Evolutionary conservation across 1,140 invertebrate genomes (phyloP).

Genomic region (Drosophila triauraria): DNA sequence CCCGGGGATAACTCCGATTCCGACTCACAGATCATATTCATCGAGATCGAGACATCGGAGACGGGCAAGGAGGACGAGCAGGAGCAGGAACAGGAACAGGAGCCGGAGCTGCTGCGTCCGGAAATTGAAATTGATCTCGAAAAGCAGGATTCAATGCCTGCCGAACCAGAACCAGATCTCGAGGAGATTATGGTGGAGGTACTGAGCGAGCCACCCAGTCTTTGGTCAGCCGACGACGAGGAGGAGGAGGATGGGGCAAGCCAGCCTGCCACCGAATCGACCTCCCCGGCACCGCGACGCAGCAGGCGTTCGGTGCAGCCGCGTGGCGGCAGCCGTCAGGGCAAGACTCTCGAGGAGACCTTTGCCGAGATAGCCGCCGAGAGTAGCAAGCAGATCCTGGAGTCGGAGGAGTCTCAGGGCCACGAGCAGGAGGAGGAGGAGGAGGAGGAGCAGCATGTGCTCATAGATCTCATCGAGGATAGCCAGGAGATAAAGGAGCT

Average conservation of each 20-base stretch:
- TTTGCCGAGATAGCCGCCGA: constrained; percentile 64
- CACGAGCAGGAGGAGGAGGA: constrained; percentile 2
- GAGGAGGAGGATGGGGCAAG: constrained; percentile 5
- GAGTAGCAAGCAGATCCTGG: constrained; percentile 44
- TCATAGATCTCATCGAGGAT: constrained; percentile 45
- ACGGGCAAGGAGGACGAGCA: constrained; percentile 15
- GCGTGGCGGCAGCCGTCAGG: neutral
- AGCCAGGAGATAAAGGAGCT: neutral
- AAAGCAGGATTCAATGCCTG: neutral
- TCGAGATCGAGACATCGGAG: constrained; percentile 54
- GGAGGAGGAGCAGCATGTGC: constrained; percentile 25
- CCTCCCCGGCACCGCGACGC: constrained; percentile 21
- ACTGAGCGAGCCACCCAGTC: constrained; percentile 28
- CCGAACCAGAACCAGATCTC: neutral
- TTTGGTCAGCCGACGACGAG: constrained; percentile 40
- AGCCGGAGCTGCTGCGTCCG: neutral
- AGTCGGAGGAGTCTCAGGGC: constrained; percentile 8
- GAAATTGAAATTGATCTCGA: constrained; percentile 17
- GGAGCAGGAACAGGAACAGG: neutral
- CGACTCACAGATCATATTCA: constrained; percentile 60
- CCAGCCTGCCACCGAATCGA: neutral
- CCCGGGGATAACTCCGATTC: constrained; percentile 21
- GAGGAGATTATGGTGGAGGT: constrained; percentile 35
- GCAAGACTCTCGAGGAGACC: constrained; percentile 62
- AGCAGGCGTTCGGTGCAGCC: constrained; percentile 36